A percentile compares a stretch with the other conserved stretches of the same genome.
Conservation (phyloP, 2,888 invertebrate species). For the Acanthosepion esculentum region DNA sequence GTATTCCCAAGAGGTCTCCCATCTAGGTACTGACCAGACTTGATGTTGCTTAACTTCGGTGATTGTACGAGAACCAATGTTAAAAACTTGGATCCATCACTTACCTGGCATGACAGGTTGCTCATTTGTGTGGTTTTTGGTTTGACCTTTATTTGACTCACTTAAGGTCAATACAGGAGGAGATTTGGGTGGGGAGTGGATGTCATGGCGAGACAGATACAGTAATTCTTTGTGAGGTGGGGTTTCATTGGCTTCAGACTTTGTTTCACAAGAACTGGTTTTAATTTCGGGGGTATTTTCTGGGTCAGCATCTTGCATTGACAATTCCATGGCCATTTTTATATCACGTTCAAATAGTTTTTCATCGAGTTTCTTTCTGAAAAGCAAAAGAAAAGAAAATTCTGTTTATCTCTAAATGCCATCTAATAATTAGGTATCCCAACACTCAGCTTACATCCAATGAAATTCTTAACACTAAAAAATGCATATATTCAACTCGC, state of each 20-base stretch:
- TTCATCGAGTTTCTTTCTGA: conserved; percentile 39
- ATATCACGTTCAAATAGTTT: conserved; percentile 40
- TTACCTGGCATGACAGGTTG: conserved; percentile 37
- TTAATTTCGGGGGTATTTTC: background rate
- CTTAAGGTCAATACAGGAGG: background rate
- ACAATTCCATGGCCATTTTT: conserved; percentile 43
- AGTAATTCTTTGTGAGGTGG: background rate
- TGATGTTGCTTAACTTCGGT: too few relatives aligned
- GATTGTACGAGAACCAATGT: too few relatives aligned
- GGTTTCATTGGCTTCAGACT: background rate
- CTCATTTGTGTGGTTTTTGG: background rate
- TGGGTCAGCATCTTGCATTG: background rate
- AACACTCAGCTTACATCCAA: too few relatives aligned
- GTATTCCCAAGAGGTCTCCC: too few relatives aligned
- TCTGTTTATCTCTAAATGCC: background rate
- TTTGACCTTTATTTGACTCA: background rate
- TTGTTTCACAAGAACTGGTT: background rate
- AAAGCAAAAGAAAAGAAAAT: background rate
- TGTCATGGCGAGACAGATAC: conserved; percentile 38
- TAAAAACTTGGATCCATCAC: background rate
- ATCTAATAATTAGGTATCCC: too few relatives aligned
- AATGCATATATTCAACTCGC: too few relatives aligned
- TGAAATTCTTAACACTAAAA: too few relatives aligned
- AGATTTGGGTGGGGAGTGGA: conserved; percentile 36
- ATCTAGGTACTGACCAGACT: too few relatives aligned